Evolutionary conservation across 2,888 invertebrate genomes (phyloP), one percentile per base, ranked within the genome.

Genomic region (Acrobasis repandana): DNA sequence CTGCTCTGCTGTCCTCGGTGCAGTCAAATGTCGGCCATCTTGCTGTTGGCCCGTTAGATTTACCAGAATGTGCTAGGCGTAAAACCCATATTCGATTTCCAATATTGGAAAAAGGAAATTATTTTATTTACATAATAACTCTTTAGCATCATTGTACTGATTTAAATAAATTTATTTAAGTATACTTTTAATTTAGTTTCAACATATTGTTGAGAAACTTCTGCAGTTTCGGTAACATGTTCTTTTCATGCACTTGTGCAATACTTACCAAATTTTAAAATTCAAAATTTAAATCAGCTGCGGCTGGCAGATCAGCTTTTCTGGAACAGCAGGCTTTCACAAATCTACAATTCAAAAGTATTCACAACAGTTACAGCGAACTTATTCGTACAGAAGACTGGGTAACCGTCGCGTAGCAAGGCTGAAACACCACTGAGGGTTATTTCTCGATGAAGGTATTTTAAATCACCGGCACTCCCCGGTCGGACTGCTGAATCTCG

Each of bases 381-480:
- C 72, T 72, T 74, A 71, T 74, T 69, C 76, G 52, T 81, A 74
- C 71, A 68, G 67, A 71, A 71, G 65, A 69, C 68, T 70, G 65
- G 63, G 71, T 73, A 66, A 82, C 77, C 79, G 79, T 77, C 75
- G 79, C 69, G 79, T 67, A 80, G 74, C 77, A 79, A 82, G 83
- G 79, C 82, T 84, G 74, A 80, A 83, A 83, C 82, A 85, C 82
- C 74, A 92, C 91, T 92, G 90, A 87, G 82, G 82, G 83, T 80
- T 80, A 78, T 70, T 76, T 72, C 74, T 73, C 79, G 76, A 71
- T 73, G 75, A 73, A 79, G 82, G 83, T 91, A 90, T 88, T 90
- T 90, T 85, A 90, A 90, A 75, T 76, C 76, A 79, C 79, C 79
- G 78, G 83, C 81, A 80, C 81, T 87, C 87, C 88, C 88, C 86